Evolutionary conservation across 1,140 invertebrate genomes (phyloP), one percentile per base, ranked within the genome.

Genomic region (Megalonaias nervosa): DNA sequence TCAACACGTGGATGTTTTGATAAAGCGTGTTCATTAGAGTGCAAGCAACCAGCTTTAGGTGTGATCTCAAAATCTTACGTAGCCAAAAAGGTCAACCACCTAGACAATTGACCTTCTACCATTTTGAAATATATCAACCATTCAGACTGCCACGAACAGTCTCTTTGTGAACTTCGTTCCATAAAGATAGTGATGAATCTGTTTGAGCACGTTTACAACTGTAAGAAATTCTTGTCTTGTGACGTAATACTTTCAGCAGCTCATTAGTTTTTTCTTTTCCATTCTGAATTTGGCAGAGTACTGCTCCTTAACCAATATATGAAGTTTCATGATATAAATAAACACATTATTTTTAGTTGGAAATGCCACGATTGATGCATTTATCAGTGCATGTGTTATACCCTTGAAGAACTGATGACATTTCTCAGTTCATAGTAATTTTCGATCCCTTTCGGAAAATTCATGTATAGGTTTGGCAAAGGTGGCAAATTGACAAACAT

Each of bases 201-300:
- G 19, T 66, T 79, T 77, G 16, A 82, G 57, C n/a, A 65, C 76
- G 26, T 55, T 21, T 21, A 85, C 71, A 5, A 84, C 79, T 15
- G 82, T 82, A n/a, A 85, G 74, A 6, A 87, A 66, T 73, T n/a
- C n/a, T 72, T 78, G 82, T 26, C 81, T 48, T 12, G 84, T 86
- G 6, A 76, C 74, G 73, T 83, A 87, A 82, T 93, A 93, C 91
- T 90, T 77, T 86, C 79, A 69, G 75, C 83, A 89, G 4, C 84
- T 83, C 5, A 87, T 81, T 0, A 84, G n/a, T 75, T 19, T 69
- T 31, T 59, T 84, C 83, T 23, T 72, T 38, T 55, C 82, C 78
- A 26, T 83, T 79, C 57, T 82, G 66, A 19, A 75, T 61, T 72
- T 69, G 67, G 16, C 66, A 73, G 69, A n/a, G n/a, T n/a, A n/a